phyloP scores from a whole-genome alignment of 2,888 invertebrate genomes.

The Strigamia crassipes region DNA sequence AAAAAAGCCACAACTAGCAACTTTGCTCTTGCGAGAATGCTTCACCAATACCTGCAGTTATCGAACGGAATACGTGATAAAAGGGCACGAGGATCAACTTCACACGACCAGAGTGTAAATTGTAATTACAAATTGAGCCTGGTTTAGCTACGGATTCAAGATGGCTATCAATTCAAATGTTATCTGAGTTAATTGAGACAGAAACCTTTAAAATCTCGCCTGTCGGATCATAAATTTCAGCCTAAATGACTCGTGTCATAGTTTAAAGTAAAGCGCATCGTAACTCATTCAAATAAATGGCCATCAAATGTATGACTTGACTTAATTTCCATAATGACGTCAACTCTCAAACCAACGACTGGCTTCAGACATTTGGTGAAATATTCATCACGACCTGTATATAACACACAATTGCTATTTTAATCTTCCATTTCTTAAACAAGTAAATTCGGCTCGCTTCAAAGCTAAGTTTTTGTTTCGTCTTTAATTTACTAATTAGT shows the following conservation, averaged over 20 bases:
- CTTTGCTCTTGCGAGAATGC: neutral
- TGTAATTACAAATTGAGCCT: constrained; percentile 25
- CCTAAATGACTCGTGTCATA: neutral
- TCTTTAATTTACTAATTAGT: too few relatives aligned
- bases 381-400: neutral
- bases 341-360: neutral
- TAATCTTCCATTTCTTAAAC: too few relatives aligned
- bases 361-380: neutral
- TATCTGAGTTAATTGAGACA: constrained; percentile 13
- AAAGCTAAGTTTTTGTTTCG: too few relatives aligned
- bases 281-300: constrained; percentile 22
- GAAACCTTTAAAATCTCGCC: constrained; percentile 27
- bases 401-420: too few relatives aligned
- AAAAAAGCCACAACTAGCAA: neutral
- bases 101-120: neutral
- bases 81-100: neutral
- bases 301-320: neutral
- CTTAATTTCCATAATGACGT: constrained; percentile 12
- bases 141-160: neutral
- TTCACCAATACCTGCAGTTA: neutral
- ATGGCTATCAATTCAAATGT: constrained; percentile 18
- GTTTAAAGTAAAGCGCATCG: neutral
- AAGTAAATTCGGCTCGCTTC: too few relatives aligned
- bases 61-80: constrained; percentile 3
- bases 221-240: neutral